Conservation (phyloP, 1,140 invertebrate genomes). For the Atta colombica region DNA sequence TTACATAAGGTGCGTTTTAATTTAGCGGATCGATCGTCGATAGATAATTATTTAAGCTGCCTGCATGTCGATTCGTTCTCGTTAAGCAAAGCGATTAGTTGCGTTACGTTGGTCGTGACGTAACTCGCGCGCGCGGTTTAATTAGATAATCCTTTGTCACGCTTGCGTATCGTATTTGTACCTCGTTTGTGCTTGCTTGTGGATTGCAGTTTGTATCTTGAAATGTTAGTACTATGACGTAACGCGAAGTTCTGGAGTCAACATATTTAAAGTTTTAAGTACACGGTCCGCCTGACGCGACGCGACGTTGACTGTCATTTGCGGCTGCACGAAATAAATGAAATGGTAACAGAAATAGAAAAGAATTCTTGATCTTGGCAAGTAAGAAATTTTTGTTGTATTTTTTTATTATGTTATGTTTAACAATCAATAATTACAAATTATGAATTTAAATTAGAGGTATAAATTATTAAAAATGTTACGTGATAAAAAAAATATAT, state of each 20-base stretch:
- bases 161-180: conserved; percentile 10
- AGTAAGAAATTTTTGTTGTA: neutral
- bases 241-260: conserved; percentile 58
- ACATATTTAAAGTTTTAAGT: conserved; percentile 71
- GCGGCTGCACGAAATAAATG: conserved; percentile 42
- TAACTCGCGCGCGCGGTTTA: conserved; percentile 53
- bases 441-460: neutral
- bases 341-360: conserved; percentile 2
- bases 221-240: conserved; percentile 15
- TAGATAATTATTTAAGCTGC: conserved; percentile 34
- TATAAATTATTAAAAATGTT: conserved; percentile 4
- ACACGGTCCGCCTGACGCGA: conserved; percentile 2
- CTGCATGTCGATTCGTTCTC: conserved; percentile 58
- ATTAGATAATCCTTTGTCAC: conserved; percentile 62
- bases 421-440: neutral
- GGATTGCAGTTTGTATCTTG: conserved; percentile 50
- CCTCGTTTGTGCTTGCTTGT: conserved; percentile 54
- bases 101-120: conserved; percentile 68
- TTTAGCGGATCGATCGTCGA: conserved; percentile 63
- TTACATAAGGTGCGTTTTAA: conserved; percentile 69
- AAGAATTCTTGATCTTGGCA: neutral
- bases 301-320: conserved; percentile 6
- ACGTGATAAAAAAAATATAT: neutral
- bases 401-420: neutral
- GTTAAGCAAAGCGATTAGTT: conserved; percentile 70